Evolutionary conservation across 2,797 vertebrate species (phyloP), one percentile per base, ranked within the genome.

Genomic region (Varecia variegata): DNA sequence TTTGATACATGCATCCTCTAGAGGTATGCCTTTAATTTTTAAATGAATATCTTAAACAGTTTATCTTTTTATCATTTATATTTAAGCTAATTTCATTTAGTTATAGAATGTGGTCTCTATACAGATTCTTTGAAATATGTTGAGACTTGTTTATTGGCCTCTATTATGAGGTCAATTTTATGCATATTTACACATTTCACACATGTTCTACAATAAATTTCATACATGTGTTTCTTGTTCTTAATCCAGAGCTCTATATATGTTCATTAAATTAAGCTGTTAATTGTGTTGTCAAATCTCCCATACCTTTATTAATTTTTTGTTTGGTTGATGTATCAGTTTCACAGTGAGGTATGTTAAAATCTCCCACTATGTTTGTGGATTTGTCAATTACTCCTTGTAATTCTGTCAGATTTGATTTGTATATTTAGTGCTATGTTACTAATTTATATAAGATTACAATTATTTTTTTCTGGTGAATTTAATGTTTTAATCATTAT

Each of bases 161-260:
- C 32, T 85, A 17, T 81, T 81, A 52, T 52, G 50, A 93, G 71
- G 20, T 84, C 60, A 82, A 1, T 71, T 70, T 91, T 87, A 85
- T 11, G 52, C 4, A 40, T 0, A 12, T 54, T 79, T 54, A 45
- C 40, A 54, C 14, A 45, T 47, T 70, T 91, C 9, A 52, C 14
- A 89, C 12, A 73, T 80, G 38, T 40, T 93, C 67, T 95, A 76
- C 43, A 87, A 81, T 73, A 88, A 86, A 47, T 90, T 91, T 93
- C 2, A 54, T n/a, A 32, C 7, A 3, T 65, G 2, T 40, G 3
- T 50, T 83, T 93, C 58, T 86, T 12, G 52, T 94, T 94, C 77
- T 81, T 67, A 67, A 81, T 62, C 32, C 25, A 88, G 21, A 30
- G 17, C 4, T 70, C 14, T 62, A 3, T 40, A 60, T 54, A 7